Percentiles rank a stretch among this genome's conserved stretches.
phyloP scores from a whole-genome alignment of 2,888 invertebrate genomes.

The Uropetala carovei region DNA sequence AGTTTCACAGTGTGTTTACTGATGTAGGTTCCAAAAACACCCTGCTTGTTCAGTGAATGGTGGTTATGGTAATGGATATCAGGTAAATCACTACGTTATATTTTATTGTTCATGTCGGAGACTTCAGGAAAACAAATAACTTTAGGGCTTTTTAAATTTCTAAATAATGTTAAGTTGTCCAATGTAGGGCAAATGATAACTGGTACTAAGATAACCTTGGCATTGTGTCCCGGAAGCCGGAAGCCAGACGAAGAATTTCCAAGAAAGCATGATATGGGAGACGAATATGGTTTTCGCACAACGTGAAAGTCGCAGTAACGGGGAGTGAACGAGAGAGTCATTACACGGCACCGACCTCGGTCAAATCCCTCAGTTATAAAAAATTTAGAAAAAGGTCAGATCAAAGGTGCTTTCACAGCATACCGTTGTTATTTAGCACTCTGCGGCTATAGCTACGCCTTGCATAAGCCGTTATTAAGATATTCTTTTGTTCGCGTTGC shows the following conservation, averaged over 20 bases:
- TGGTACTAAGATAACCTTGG: neutral
- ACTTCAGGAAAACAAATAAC: neutral
- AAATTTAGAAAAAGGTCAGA: too few species aligned
- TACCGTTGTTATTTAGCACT: too few species aligned
- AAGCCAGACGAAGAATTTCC: constrained; percentile 7
- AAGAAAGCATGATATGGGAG: constrained; percentile 11
- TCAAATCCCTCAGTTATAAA: too few species aligned
- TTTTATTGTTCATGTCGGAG: neutral
- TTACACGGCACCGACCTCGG: neutral
- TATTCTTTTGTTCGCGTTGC: too few species aligned
- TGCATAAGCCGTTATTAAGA: too few species aligned
- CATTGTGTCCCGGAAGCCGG: constrained; percentile 8
- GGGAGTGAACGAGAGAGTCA: neutral
- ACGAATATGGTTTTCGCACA: neutral
- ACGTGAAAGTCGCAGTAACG: neutral
- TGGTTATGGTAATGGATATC: neutral
- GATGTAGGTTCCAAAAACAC: too few species aligned
- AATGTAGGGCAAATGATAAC: neutral
- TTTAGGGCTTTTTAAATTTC: neutral
- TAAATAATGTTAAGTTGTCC: neutral
- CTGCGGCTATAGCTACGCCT: too few species aligned
- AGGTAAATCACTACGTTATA: neutral
- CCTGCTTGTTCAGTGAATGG: neutral
- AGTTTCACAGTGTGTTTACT: too few species aligned
- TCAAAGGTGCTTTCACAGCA: too few species aligned